Evolutionary conservation across 2,113 vertebrate species (phyloP), one percentile per base, ranked within the genome.

Genomic region (Potamarius usumacintae): DNA sequence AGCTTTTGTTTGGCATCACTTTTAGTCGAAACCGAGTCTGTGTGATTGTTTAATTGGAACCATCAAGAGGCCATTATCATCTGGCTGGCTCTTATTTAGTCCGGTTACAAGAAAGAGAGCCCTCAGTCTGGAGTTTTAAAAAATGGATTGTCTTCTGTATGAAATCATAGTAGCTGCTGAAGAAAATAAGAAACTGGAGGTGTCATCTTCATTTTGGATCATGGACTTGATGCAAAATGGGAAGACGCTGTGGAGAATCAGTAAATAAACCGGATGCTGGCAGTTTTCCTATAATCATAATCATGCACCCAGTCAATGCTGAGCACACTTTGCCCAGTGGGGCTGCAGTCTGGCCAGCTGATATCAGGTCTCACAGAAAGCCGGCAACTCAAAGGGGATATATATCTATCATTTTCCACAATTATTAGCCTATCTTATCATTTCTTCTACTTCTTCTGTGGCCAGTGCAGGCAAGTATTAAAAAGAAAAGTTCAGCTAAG

Each of bases 261-360:
- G 88, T 91, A 84, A 88, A 89, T 91, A 90, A 91, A 91, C 88
- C 86, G 87, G 83, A 87, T 87, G 83, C 83, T 89, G 81, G 82
- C 85, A 85, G 79, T 89, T 87, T 82, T 85, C 83, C 84, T 86
- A 85, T 89, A 90, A 90, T 90, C 89, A 87, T 89, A 89, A 89
- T 89, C 83, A 63, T 82, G 63, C 81, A 86, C 69, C 82, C 83
- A 55, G 83, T 85, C 81, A 60, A 82, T 57, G 52, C 87, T 67
- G 34, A 55, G 83, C 77, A 84, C 65, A 82, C 25, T 80, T 83
- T 81, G 27, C 85, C 55, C 76, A 88, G 85, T 72, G 85, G 76
- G 87, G 87, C 65, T 69, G 83, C 87, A 88, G 79, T 78, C 87
- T 52, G 5, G 78, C 81, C 58, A 42, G 52, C 84, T 87, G 71